Base-by-base conservation (phyloP, 2,797 vertebrate genomes). In the Chloroceryle amazona region DNA sequence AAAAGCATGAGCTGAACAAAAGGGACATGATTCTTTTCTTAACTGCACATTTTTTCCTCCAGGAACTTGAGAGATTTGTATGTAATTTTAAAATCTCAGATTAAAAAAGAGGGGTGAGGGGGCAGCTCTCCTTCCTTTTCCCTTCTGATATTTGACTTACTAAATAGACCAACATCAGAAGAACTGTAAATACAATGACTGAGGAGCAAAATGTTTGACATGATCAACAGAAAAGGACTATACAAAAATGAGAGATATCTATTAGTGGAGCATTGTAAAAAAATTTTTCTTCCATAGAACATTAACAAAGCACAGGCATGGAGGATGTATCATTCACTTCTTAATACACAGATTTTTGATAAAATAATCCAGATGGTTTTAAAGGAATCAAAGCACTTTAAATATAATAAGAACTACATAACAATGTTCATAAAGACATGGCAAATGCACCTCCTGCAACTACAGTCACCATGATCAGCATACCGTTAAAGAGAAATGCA, bases 1-100 rank as follows among this genome's bases (percentile, higher is more conserved):
- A 93, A 96, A 96, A 95, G 42, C 71, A 95, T 70, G 71, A 97
- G 39, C 54, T 95, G 76, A 94, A 87, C 25, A 81, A 79, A 86
- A 90, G 37, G 89, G 39, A 73, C 6, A 57, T 22, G 25, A 80
- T 33, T 81, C 17, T 89, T 85, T 94, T 28, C 78, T 58, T 37
- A 88, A 93, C 72, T 39, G 33, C 37, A 81, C 57, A 16, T 84
- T 93, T 79, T 79, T 47, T 9, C 44, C 79, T 35, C 57, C 73
- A 72, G 60, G 52, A 82, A 21, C 28, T 78, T 67, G 57, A 81
- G 57, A 89, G 52, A 70, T 57, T 42, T 57, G 15, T n/a, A 66
- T 21, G 25, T 22, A 57, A 44, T 10, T 72, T 90, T 90, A 86
- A 14, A 61, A 63, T 74, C 23, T 58, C n/a, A n/a, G 37, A 92